Percentiles rank a stretch among this genome's conserved stretches.
phyloP scores from a whole-genome alignment of 2,797 vertebrate genomes.

The Hippoglossus hippoglossus region DNA sequence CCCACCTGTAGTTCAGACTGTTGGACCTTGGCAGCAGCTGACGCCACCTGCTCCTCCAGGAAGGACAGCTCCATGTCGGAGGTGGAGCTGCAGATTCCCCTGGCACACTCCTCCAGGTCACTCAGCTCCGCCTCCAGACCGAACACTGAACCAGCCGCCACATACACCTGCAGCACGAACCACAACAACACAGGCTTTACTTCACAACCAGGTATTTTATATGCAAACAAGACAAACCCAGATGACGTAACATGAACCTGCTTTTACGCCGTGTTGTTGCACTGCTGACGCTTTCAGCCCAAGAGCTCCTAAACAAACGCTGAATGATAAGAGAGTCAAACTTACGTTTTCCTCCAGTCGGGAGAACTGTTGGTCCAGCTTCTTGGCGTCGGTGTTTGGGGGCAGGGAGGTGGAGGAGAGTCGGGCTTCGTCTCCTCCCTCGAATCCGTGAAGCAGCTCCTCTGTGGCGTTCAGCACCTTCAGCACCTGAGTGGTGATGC shows the following conservation, averaged over 20 bases:
- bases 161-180: conserved; percentile 87
- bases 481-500: conserved; percentile 96
- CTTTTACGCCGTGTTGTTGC: no score
- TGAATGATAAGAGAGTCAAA: background rate
- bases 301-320: background rate
- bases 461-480: conserved; percentile 97
- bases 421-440: conserved; percentile 65
- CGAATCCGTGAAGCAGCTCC: conserved; percentile 89
- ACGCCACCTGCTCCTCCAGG: conserved; percentile 96
- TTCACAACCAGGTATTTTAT: background rate
- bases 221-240: background rate
- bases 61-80: conserved; percentile 88
- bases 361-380: conserved; percentile 92
- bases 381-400: conserved; percentile 83
- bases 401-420: conserved; percentile 68
- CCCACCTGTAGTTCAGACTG: conserved; percentile 95
- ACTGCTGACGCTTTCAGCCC: no score
- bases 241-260: background rate
- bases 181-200: background rate
- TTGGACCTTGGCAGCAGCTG: conserved; percentile 94
- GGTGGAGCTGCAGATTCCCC: conserved; percentile 87
- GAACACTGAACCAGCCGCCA: conserved; percentile 91
- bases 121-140: conserved; percentile 91
- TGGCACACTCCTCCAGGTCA: conserved; percentile 90
- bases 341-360: conserved; percentile 94